Conservation (phyloP, 1,140 invertebrate species). For the Drosophila parabipectinata region DNA sequence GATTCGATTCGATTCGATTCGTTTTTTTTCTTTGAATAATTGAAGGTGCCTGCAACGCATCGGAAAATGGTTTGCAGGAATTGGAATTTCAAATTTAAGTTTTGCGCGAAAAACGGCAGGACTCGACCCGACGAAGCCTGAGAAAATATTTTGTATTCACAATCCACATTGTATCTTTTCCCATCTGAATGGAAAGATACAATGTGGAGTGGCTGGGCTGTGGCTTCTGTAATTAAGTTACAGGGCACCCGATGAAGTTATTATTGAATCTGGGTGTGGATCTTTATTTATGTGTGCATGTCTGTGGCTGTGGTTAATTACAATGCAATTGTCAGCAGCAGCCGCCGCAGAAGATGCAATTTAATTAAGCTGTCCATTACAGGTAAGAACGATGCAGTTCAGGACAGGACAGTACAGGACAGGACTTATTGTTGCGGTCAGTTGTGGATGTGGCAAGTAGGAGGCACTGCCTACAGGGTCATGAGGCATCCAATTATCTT, state of each 20-base stretch:
- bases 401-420: background rate
- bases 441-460: constrained; percentile 11
- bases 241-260: constrained; percentile 18
- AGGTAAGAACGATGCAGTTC: background rate
- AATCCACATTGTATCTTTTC: constrained; percentile 4
- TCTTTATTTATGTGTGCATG: constrained; percentile 3
- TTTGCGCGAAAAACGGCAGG: constrained; percentile 2
- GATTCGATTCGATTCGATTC: background rate
- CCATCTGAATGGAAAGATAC: background rate
- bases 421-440: constrained; percentile 26
- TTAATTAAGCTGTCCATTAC: constrained; percentile 62
- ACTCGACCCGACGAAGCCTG: background rate
- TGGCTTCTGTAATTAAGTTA: constrained; percentile 49
- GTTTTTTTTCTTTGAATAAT: constrained; percentile 50
- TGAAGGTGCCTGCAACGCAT: constrained; percentile 51
- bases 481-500: constrained; percentile 5
- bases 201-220: background rate
- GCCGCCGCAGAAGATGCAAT: constrained; percentile 25
- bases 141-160: constrained; percentile 41
- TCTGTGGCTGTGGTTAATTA: constrained; percentile 56
- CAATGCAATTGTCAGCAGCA: constrained; percentile 55
- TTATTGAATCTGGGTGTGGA: background rate
- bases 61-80: constrained; percentile 25
- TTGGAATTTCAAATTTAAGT: constrained; percentile 40
- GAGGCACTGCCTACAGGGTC: background rate